Conservation (phyloP, 92 coral and sea anemone genomes). For the Umimayanthus chanpuru region DNA sequence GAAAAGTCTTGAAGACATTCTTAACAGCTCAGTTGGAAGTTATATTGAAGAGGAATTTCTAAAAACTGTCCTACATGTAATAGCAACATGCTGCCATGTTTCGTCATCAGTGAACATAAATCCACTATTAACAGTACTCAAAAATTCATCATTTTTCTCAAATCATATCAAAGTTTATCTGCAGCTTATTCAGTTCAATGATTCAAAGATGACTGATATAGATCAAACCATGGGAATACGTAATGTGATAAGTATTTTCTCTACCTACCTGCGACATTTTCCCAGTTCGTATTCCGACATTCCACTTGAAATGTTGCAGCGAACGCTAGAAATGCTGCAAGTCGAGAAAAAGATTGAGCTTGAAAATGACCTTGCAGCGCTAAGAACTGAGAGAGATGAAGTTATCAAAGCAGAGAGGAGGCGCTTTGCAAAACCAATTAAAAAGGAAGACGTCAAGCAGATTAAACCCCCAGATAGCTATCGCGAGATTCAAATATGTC, state of each 20-base stretch:
- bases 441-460: too few relatives aligned
- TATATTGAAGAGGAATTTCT: not conserved
- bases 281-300: not conserved
- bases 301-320: not conserved
- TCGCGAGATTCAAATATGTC: too few relatives aligned
- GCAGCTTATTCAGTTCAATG: constrained; percentile 15
- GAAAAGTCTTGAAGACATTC: not conserved
- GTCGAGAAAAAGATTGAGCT: not conserved
- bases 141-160: constrained; percentile 7
- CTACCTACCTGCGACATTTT: too few relatives aligned
- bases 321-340: not conserved
- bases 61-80: not conserved
- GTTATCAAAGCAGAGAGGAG: not conserved
- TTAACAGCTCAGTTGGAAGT: not conserved
- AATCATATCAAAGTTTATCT: constrained; percentile 7
- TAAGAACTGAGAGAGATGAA: not conserved
- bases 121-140: constrained; percentile 23
- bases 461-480: too few relatives aligned
- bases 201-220: not conserved
- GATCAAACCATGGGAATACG: not conserved
- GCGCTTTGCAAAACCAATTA: not conserved
- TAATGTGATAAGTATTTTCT: not conserved
- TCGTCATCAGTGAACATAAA: constrained; percentile 9
- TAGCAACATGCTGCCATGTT: constrained; percentile 21
- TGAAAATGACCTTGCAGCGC: not conserved